Conservation (phyloP, 2,797 vertebrate genomes). For the Setipinna tenuifilis region DNA sequence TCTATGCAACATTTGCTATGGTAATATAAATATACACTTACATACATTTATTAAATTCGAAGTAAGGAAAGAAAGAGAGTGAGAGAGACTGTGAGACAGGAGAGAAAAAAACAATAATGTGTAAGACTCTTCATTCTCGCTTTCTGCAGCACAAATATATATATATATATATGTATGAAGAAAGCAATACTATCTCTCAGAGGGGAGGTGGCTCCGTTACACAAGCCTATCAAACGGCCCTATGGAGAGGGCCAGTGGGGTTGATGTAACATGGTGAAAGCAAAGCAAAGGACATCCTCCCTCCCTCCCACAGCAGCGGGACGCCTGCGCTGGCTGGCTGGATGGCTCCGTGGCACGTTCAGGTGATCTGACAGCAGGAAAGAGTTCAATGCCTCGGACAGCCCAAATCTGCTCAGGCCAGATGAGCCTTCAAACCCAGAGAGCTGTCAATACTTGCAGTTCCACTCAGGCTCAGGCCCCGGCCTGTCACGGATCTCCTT, state of each 20-base stretch:
- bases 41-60: no score
- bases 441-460: conserved; percentile 26
- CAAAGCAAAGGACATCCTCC: not conserved
- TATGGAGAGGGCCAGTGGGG: conserved; percentile 10
- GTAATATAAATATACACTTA: no score
- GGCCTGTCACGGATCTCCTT: conserved; percentile 21
- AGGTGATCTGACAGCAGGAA: not conserved
- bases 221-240: not conserved
- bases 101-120: no score
- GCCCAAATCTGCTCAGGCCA: not conserved
- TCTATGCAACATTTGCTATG: no score
- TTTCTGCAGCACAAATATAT: conserved; percentile 14
- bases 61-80: not conserved
- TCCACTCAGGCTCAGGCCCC: conserved; percentile 21
- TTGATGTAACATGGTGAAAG: not conserved
- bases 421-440: not conserved
- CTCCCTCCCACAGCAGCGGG: not conserved
- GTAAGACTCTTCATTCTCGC: not conserved
- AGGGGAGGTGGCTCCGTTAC: not conserved
- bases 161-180: conserved; percentile 16
- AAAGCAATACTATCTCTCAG: not conserved
- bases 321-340: not conserved
- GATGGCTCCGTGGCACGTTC: not conserved
- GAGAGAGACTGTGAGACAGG: no score
- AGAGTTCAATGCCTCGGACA: not conserved